A percentile compares a stretch with the other conserved stretches of the same genome.
These are phyloP conservation scores for Eledona agricola DNA, from an alignment of 2,888 invertebrate species.

Conservation along the genomic window DNA sequence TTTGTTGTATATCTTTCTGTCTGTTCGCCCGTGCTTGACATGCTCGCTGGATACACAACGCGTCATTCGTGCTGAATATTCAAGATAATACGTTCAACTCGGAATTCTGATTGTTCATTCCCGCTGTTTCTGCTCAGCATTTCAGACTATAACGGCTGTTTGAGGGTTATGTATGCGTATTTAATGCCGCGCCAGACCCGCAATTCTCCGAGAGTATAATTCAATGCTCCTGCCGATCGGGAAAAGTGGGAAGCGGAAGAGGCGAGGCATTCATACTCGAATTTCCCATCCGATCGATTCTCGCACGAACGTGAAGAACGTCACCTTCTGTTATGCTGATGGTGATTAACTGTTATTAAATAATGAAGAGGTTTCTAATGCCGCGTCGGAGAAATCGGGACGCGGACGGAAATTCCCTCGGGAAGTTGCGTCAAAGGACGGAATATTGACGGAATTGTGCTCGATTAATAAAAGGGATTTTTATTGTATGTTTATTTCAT, in stretches of 20 bases:
- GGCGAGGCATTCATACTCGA: neutral
- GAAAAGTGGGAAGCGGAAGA: conserved; percentile 2
- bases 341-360: neutral
- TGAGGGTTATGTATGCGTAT: conserved; percentile 26
- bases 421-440: no score
- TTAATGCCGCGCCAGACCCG: conserved; percentile 13
- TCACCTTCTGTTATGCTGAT: neutral
- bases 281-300: conserved; percentile 12
- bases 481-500: no score
- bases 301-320: conserved; percentile 8
- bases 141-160: conserved; percentile 18
- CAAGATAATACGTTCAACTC: conserved; percentile 35
- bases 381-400: no score
- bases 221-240: conserved; percentile 6
- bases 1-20: conserved; percentile 39
- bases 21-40: conserved; percentile 28
- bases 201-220: conserved; percentile 11
- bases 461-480: no score
- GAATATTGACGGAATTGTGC: no score
- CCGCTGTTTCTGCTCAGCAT: conserved; percentile 11
- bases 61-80: conserved; percentile 35
- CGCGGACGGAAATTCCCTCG: no score
- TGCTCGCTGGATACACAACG: conserved; percentile 24
- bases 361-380: no score
- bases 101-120: conserved; percentile 34